Conservation (phyloP, 2,113 vertebrate genomes). For the Thamnaconus septentrionalis region DNA sequence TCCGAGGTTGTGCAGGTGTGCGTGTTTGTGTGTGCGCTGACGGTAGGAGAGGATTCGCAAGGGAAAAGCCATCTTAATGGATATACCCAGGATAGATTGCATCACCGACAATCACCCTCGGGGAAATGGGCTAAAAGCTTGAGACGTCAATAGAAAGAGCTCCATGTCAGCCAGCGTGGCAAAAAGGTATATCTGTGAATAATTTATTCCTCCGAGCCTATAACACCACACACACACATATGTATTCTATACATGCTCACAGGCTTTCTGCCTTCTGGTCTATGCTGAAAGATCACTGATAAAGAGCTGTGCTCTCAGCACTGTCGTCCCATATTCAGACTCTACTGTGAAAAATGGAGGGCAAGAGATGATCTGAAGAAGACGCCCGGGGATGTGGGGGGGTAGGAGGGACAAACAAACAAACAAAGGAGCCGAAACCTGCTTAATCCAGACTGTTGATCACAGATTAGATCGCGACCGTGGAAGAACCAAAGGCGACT, state of each 20-base stretch:
- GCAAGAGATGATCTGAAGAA: constrained; percentile 1
- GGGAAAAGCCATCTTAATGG: constrained; percentile 48
- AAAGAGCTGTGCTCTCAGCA: constrained; percentile 46
- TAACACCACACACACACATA: constrained; percentile 18
- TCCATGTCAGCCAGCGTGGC: constrained; percentile 41
- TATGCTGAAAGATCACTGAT: constrained; percentile 25
- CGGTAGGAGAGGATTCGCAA: constrained; percentile 23
- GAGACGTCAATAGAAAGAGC: constrained; percentile 54
- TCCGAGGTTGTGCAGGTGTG: constrained; percentile 3
- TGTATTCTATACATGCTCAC: constrained; percentile 8
- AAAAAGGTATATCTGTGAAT: constrained; percentile 55
- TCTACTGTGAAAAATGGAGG: constrained; percentile 20
- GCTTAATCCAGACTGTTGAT: constrained; percentile 6
- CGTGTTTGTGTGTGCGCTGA: constrained; percentile 21
- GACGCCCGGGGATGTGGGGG: not conserved
- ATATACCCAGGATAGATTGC: constrained; percentile 40
- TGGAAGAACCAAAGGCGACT: too few species aligned
- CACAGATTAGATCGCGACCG: not conserved
- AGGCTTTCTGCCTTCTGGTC: constrained; percentile 7
- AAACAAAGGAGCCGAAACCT: constrained; percentile 16
- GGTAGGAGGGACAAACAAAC: not conserved
- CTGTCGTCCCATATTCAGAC: constrained; percentile 48
- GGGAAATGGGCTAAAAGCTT: constrained; percentile 51
- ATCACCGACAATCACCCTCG: constrained; percentile 47
- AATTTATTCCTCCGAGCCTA: constrained; percentile 48